Evolutionary conservation across 2,888 invertebrate species (phyloP).

Genomic region (Chydorus sphaericus): DNA sequence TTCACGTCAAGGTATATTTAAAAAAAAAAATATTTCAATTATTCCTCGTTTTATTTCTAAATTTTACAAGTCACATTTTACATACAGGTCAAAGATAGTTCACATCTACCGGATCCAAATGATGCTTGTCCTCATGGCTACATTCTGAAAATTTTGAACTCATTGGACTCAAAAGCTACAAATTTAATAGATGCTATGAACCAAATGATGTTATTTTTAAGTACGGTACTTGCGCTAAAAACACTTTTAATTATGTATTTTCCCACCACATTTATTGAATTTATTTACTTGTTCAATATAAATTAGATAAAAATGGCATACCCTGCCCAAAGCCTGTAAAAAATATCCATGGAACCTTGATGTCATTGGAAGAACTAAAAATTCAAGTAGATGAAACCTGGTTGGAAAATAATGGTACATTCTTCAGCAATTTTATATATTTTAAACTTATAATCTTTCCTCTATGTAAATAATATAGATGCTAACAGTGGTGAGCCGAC

Average conservation of each 20-base stretch:
- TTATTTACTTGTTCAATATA: slow-evolving; percentile 15
- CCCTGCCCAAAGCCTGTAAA: slow-evolving; percentile 53
- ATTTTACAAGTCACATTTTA: background rate
- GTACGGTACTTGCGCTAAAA: slow-evolving; percentile 27
- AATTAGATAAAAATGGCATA: slow-evolving; percentile 42
- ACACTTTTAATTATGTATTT: slow-evolving; percentile 25
- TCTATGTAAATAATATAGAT: too few relatives aligned
- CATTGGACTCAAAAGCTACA: slow-evolving; percentile 55
- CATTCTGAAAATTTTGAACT: slow-evolving; percentile 69
- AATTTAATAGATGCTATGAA: slow-evolving; percentile 57
- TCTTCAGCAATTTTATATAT: slow-evolving; percentile 7
- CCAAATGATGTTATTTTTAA: slow-evolving; percentile 51
- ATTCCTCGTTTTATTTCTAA: background rate
- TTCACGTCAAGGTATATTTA: slow-evolving; percentile 39
- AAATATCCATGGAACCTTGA: slow-evolving; percentile 43
- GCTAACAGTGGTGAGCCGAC: background rate
- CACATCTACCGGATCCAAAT: slow-evolving; percentile 18
- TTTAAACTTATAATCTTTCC: background rate
- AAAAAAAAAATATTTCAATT: background rate
- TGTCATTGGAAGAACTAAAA: slow-evolving; percentile 16
- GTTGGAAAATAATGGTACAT: slow-evolving; percentile 26
- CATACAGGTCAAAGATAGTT: background rate
- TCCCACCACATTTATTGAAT: slow-evolving; percentile 4
- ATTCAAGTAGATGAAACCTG: slow-evolving; percentile 35
- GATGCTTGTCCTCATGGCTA: slow-evolving; percentile 25